Conservation (phyloP, 2,797 vertebrate species). For the Acanthis flammea region DNA sequence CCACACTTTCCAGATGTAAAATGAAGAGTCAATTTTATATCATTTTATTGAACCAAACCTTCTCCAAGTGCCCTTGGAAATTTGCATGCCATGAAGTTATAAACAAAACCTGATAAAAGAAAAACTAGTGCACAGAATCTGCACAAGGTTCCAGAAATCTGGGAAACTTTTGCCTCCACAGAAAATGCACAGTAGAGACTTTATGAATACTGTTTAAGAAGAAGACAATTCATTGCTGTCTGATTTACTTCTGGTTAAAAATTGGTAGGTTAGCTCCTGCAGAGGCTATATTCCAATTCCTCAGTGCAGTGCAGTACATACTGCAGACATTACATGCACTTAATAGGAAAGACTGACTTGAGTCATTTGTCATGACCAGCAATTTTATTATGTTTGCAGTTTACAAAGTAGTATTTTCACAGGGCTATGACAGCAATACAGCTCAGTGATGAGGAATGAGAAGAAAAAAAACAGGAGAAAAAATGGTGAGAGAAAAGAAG, state of each 20-base stretch:
- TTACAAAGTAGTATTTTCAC: not conserved
- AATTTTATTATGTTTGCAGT: not conserved
- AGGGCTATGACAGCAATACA: not conserved
- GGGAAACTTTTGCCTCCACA: not conserved
- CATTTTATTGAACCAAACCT: not conserved
- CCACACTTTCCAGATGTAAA: not conserved
- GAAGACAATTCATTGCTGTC: not conserved
- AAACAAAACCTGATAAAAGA: not conserved
- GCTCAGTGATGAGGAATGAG: not conserved
- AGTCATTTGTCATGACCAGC: not conserved
- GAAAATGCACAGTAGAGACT: not conserved
- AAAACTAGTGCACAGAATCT: not conserved
- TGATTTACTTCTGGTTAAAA: not conserved
- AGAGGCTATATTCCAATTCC: not conserved
- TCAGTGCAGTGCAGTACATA: not conserved
- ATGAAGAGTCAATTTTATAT: not conserved
- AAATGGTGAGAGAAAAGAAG: not conserved
- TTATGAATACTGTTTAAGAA: not conserved
- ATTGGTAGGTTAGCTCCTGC: not conserved
- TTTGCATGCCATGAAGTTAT: not conserved
- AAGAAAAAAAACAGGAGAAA: not conserved
- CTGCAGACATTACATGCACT: not conserved
- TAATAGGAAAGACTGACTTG: not conserved
- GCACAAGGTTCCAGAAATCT: not conserved
- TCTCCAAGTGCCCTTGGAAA: not conserved